Percentiles rank a stretch among this genome's conserved stretches.
Conservation (phyloP, 2,113 vertebrate genomes). For the Lontra canadensis region DNA sequence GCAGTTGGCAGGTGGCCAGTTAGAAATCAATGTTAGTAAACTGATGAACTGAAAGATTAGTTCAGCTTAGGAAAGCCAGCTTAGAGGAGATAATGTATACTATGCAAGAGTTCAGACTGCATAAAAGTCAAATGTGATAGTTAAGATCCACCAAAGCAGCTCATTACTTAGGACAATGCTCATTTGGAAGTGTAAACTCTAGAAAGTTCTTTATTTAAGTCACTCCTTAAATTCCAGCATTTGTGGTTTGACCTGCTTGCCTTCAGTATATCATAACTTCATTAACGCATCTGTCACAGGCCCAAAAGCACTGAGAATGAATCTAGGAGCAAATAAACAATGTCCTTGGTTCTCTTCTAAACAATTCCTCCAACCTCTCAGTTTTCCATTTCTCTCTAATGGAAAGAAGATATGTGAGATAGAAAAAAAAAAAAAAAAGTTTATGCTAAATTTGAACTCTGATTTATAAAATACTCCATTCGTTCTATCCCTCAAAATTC, state of each 20-base stretch:
- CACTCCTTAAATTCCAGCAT: conserved; percentile 37
- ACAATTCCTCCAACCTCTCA: conserved; percentile 30
- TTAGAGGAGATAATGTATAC: not conserved
- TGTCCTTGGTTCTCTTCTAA: not conserved
- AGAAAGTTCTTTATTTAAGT: conserved; percentile 36
- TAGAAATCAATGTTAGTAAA: conserved; percentile 49
- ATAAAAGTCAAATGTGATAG: not conserved
- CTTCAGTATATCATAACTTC: not conserved
- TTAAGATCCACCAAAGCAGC: conserved; percentile 27
- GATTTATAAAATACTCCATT: conserved; percentile 39
- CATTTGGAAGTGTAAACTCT: conserved; percentile 24
- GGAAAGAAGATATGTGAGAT: not conserved
- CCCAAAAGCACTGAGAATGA: conserved; percentile 3
- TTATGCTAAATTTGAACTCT: conserved; percentile 46
- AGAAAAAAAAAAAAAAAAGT: conserved; percentile 41
- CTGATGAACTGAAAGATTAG: conserved; percentile 34
- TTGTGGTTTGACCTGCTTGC: conserved; percentile 11
- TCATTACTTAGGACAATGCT: conserved; percentile 39
- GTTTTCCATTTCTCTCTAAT: conserved; percentile 35
- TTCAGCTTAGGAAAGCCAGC: conserved; percentile 10
- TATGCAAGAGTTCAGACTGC: conserved; percentile 37
- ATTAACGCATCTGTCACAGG: not conserved
- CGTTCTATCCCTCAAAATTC: conserved; percentile 29
- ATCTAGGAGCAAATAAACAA: conserved; percentile 41
- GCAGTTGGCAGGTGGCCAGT: not conserved